Base-by-base conservation (phyloP, 2,113 vertebrate genomes). In the Salvelinus namaycush region DNA sequence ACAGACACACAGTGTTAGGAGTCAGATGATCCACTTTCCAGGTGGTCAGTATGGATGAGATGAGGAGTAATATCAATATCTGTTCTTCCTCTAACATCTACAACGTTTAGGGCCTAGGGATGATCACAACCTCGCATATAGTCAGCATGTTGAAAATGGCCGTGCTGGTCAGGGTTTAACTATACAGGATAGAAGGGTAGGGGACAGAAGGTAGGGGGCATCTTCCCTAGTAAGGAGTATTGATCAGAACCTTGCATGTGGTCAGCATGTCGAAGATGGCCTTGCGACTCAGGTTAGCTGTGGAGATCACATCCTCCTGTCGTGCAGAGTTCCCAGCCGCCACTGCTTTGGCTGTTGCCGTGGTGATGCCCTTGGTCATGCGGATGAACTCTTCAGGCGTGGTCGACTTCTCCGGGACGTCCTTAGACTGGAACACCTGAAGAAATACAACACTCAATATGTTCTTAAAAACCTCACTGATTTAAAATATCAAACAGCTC, bases 301-400 rank as follows among this genome's bases (percentile, higher is more conserved):
- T 99, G 13, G 96, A 94, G 68, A 99, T 98, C 89, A 99, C 95
- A 14, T 99, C 97, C 65, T 99, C 98, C 87, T 99, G 98, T 29
- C 96, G 93, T 73, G 94, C 97, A 0, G 98, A 99, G 92, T 99
- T 99, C 51, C 98, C 98, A 0, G 97, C 97, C 62, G 97, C 97
- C 76, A 99, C 98, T 0, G 98, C 97, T 94, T 99, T 99, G 88
- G 97, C 97, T 0, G 98, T 99, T 81, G 98, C 98, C 89, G 95
- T 96, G 87, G 98, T 99, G 94, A 99, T 99, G 72, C 98, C 97
- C 90, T 99, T 99, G 2, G 97, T 99, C 97, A 99, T 99, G 77
- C 97, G 95, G 76, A 99, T 99, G 5, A 98, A 98, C 86, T 99
- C 98, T 84, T 99, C 97, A 8, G 98, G 97, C 51, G 97, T 96